A percentile compares a stretch with the other conserved stretches of the same genome.
Evolutionary conservation across 1,140 invertebrate species (phyloP).

Genomic region (Cyclargus thomasi): DNA sequence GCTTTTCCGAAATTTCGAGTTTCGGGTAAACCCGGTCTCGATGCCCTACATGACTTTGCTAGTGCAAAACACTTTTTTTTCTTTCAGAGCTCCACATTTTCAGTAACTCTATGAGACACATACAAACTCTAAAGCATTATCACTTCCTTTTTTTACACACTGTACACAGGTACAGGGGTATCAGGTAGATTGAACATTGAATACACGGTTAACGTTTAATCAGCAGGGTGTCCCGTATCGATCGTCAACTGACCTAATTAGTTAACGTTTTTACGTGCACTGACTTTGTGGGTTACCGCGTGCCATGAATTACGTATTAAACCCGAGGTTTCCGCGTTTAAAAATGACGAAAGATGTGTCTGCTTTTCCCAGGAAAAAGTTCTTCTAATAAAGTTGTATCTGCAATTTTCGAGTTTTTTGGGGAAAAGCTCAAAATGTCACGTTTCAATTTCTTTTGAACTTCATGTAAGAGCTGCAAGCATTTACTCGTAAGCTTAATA

Average conservation of each 20-base stretch:
- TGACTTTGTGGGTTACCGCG: constrained; percentile 4
- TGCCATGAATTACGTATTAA: neutral
- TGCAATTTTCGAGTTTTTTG: too few species aligned
- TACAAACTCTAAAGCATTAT: too few species aligned
- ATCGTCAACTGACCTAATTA: constrained; percentile 12
- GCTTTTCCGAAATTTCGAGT: too few species aligned
- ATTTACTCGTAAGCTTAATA: neutral
- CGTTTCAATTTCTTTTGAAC: neutral
- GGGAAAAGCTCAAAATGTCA: too few species aligned
- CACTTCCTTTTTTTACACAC: too few species aligned
- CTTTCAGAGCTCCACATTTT: too few species aligned
- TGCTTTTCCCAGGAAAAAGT: neutral
- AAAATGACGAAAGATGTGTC: neutral
- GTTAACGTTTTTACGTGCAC: constrained; percentile 2
- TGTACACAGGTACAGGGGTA: neutral
- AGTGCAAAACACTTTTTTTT: too few species aligned
- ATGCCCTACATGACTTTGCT: too few species aligned
- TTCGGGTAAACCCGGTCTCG: too few species aligned
- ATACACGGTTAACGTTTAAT: neutral
- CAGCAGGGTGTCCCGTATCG: constrained; percentile 5
- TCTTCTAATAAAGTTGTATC: too few species aligned
- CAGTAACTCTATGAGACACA: too few species aligned
- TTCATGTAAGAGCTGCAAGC: neutral
- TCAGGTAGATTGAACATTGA: neutral
- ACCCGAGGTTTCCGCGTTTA: neutral